Conservation (phyloP, 2,797 vertebrate genomes). For the Pseudochaenichthys georgianus region DNA sequence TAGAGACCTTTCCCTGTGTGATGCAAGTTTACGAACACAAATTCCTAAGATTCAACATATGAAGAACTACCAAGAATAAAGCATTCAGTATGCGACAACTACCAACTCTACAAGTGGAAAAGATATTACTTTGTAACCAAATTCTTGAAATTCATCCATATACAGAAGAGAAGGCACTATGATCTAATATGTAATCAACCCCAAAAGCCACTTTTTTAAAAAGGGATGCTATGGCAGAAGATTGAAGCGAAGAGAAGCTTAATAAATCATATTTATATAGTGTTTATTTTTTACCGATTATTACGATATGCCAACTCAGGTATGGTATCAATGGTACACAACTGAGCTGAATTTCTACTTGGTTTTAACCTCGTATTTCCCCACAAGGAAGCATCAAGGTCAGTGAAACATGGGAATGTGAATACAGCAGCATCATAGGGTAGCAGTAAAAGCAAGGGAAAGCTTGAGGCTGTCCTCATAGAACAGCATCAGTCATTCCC, state of each 20-base stretch:
- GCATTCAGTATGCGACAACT: background rate
- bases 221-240: background rate
- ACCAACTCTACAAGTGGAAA: slow-evolving; percentile 10
- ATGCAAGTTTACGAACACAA: slow-evolving; percentile 6
- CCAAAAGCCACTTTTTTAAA: slow-evolving; percentile 1
- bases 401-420: background rate
- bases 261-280: no score
- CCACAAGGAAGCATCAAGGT: background rate
- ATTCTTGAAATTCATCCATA: slow-evolving; percentile 25
- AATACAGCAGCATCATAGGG: background rate
- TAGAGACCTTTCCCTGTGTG: background rate
- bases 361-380: background rate
- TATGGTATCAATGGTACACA: background rate
- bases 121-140: slow-evolving; percentile 8
- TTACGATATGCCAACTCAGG: slow-evolving; percentile 4
- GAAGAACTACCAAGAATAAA: background rate
- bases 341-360: background rate
- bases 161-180: no score
- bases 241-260: background rate
- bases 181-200: no score
- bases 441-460: background rate
- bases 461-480: background rate
- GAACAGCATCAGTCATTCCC: background rate
- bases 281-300: no score
- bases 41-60: background rate